These are phyloP conservation scores for Terebella lapidaria DNA, from an alignment of 2,888 invertebrate genomes.

Conservation along the genomic window DNA sequence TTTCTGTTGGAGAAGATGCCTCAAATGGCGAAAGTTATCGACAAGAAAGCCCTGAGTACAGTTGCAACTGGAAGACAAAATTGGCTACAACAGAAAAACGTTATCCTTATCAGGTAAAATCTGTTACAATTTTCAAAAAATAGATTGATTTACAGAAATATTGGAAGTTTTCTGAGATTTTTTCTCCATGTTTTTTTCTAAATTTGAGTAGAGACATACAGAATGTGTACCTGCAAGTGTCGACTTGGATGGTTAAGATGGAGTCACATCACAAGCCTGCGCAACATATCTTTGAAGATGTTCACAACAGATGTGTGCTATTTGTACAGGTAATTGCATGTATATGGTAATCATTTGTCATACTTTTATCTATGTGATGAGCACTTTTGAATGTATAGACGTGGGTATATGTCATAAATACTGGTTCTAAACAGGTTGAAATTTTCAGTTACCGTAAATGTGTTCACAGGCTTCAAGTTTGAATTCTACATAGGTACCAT, in stretches of 20 bases:
- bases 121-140: not conserved
- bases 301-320: conserved; percentile 45
- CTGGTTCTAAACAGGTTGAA: too few relatives aligned
- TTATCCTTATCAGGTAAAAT: not conserved
- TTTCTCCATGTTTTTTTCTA: not conserved
- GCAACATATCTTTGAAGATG: not conserved
- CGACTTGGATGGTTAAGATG: conserved; percentile 64
- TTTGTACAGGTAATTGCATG: conserved; percentile 61
- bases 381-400: too few relatives aligned
- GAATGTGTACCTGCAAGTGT: conserved; percentile 56
- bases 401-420: too few relatives aligned
- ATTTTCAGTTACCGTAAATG: too few relatives aligned
- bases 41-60: conserved; percentile 55
- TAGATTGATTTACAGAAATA: not conserved
- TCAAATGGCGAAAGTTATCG: conserved; percentile 58
- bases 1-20: conserved; percentile 67
- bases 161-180: too few relatives aligned
- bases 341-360: too few relatives aligned
- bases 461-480: too few relatives aligned
- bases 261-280: conserved; percentile 51
- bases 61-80: conserved; percentile 48
- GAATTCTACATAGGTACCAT: too few relatives aligned
- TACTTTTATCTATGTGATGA: too few relatives aligned
- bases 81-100: conserved; percentile 31
- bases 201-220: conserved; percentile 60